Evolutionary conservation across 2,888 invertebrate genomes (phyloP).

Genomic region (Hydrotaea cyrtoneurina): DNA sequence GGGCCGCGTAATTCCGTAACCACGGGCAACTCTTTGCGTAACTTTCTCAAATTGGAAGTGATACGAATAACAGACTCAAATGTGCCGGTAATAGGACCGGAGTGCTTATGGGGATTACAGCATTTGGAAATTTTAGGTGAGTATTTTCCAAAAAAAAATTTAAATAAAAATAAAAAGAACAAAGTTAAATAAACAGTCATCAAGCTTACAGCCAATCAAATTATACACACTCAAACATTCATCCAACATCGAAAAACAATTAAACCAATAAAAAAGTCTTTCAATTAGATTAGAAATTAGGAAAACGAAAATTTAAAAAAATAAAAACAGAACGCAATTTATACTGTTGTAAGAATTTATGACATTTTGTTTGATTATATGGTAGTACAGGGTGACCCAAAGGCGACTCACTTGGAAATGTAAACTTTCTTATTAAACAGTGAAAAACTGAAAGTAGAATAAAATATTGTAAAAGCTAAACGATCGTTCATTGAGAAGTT

Average conservation of each 20-base stretch:
- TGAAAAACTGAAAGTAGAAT: no score
- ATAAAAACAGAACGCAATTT: not conserved
- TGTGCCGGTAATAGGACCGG: slow-evolving; percentile 88
- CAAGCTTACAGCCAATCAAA: no score
- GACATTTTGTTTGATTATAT: not conserved
- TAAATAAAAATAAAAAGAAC: not conserved
- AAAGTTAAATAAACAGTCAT: no score
- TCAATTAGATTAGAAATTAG: no score
- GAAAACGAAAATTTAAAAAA: no score
- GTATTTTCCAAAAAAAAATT: slow-evolving; percentile 63
- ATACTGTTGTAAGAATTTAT: slow-evolving; percentile 31
- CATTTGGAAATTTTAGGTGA: slow-evolving; percentile 82
- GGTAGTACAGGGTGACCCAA: no score
- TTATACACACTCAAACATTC: not conserved
- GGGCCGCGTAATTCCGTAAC: slow-evolving; percentile 86
- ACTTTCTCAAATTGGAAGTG: slow-evolving; percentile 85
- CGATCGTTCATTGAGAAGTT: no score
- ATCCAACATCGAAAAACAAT: not conserved
- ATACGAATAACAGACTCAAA: slow-evolving; percentile 87
- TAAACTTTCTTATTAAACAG: no score
- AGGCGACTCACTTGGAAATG: no score
- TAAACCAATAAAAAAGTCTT: not conserved
- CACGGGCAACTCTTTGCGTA: slow-evolving; percentile 86
- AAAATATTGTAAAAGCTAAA: no score
- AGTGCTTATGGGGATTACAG: slow-evolving; percentile 90